phyloP scores from a whole-genome alignment of 2,113 vertebrate genomes.

The Gnathochromis pfefferi region DNA sequence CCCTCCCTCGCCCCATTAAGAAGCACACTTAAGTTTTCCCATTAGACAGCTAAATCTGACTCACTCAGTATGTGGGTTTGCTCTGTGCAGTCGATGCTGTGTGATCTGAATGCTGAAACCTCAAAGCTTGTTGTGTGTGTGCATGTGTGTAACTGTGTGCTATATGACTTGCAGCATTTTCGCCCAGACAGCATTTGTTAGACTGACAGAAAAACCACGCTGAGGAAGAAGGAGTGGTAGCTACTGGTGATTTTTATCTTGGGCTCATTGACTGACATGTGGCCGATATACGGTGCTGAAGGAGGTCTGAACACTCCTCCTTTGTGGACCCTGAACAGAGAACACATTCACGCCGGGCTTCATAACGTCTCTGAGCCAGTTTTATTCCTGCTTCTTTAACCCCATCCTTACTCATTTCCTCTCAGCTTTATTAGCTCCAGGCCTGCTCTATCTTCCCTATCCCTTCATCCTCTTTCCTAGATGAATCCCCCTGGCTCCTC shows the following conservation, averaged over 20 bases:
- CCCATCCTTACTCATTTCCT: not conserved
- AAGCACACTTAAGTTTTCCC: conserved; percentile 30
- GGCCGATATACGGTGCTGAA: not conserved
- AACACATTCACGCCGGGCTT: conserved; percentile 43
- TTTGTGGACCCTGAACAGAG: conserved; percentile 50
- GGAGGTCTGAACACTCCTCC: conserved; percentile 28
- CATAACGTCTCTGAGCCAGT: conserved; percentile 24
- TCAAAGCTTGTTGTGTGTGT: not conserved
- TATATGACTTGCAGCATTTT: conserved; percentile 5
- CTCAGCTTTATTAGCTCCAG: not conserved
- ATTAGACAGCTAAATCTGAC: conserved; percentile 39
- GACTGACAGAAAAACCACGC: conserved; percentile 14
- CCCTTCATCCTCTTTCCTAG: not conserved
- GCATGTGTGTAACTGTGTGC: not conserved
- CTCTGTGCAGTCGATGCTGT: not conserved
- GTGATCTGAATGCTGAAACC: conserved; percentile 36
- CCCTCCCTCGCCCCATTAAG: not conserved
- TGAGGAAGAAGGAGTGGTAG: not conserved
- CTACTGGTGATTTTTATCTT: not conserved
- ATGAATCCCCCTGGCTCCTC: conserved; percentile 5
- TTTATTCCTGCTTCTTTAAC: conserved; percentile 2
- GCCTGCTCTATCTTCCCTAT: not conserved
- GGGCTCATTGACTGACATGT: not conserved
- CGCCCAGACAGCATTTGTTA: conserved; percentile 13
- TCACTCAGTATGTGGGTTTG: conserved; percentile 29